These are phyloP conservation scores for Caenorhabditis becei DNA, from an alignment of 2,888 invertebrate genomes.

Conservation along the genomic window DNA sequence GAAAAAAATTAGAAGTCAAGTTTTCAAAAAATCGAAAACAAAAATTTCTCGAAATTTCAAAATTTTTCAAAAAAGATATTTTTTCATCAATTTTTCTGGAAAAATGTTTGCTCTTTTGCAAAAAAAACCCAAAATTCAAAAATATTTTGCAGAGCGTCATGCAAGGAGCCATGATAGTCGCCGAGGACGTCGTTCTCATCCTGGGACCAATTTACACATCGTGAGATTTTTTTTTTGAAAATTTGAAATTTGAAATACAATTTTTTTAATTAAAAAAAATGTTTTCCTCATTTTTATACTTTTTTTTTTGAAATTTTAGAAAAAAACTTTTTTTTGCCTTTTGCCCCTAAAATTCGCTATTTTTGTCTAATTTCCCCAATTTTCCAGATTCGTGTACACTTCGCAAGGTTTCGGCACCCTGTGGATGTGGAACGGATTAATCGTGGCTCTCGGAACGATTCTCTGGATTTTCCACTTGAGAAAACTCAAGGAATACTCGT, in stretches of 20 bases:
- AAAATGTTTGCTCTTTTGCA: too few species aligned
- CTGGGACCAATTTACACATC: conserved; percentile 59
- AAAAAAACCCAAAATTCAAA: too few species aligned
- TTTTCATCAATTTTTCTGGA: too few species aligned
- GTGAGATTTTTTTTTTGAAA: conserved; percentile 31
- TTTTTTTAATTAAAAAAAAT: background rate
- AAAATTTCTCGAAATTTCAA: too few species aligned
- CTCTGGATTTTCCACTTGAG: conserved; percentile 56
- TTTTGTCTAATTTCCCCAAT: background rate
- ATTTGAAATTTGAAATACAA: background rate
- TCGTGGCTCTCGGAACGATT: conserved; percentile 52
- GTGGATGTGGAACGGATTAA: conserved; percentile 62
- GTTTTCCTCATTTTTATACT: conserved; percentile 57
- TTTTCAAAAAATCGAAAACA: too few species aligned
- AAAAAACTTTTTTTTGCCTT: background rate
- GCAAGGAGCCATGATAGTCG: conserved; percentile 64
- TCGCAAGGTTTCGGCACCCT: conserved; percentile 57
- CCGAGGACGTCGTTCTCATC: conserved; percentile 58
- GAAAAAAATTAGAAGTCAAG: too few species aligned
- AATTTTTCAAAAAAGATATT: too few species aligned
- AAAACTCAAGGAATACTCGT: conserved; percentile 51
- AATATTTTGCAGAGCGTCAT: conserved; percentile 53
- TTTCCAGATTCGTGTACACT: conserved; percentile 61
- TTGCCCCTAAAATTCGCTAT: background rate
- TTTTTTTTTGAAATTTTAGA: background rate